Evolutionary conservation across 2,888 invertebrate species (phyloP), one percentile per base, ranked within the genome.

Genomic region (Eupsilia transversa): DNA sequence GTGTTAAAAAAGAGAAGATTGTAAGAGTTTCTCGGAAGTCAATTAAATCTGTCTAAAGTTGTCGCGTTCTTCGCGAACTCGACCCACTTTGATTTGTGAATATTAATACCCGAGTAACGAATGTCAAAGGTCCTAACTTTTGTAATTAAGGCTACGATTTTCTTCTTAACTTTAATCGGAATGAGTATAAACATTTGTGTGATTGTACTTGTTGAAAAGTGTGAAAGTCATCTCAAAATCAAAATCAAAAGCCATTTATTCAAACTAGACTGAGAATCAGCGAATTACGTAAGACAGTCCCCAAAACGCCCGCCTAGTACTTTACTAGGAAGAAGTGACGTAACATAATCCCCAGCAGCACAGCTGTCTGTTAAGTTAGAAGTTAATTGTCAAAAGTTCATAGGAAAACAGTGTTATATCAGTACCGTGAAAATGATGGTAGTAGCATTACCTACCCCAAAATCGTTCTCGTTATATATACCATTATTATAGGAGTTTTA

Each of bases 21-120:
- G 69, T 74, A 49, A 33, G 82, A 69, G 49, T 74, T 71, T 38
- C 49, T 17, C 65, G 27, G 68, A 77, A 86, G 77, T 84, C 78
- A 85, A 87, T 87, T 87, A 87, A 86, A 75, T 79, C 66, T 63
- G 63, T 63, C 73, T 63, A 41, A 83, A 85, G 72, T 78, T 65
- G 33, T 49, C 68, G 66, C 76, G 71, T 66, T 72, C 70, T 54
- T 61, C 60, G 66, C 60, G 60, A 72, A 64, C 63, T 77, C 68
- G 61, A 57, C 69, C 72, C 68, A 77, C 74, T 86, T 82, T 85
- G 84, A 89, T 87, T 90, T 85, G 88, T 86, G 85, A 87, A 86
- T 87, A 88, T 88, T 84, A 89, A 89, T 89, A 85, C 66, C 72
- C 61, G 59, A 70, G 77, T 85, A 79, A 83, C 79, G 79, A 86